Conservation (phyloP, 2,888 invertebrate genomes). For the Meganola albula region DNA sequence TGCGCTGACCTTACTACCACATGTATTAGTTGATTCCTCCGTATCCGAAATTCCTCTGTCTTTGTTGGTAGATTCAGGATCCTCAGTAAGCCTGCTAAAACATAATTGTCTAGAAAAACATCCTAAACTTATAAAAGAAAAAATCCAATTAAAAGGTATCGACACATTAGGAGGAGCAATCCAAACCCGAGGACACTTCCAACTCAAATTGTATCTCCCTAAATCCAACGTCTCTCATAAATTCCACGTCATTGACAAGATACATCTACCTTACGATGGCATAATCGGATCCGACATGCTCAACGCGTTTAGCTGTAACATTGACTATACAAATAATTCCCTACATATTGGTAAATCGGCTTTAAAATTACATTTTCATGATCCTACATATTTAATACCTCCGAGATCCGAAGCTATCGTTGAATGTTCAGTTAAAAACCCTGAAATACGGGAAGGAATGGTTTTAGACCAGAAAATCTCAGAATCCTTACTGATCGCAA, state of each 20-base stretch:
- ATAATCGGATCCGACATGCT: constrained; percentile 21
- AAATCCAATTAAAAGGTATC: background rate
- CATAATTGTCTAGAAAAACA: background rate
- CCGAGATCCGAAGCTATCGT: constrained; percentile 21
- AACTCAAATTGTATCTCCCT: constrained; percentile 7
- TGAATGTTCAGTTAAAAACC: constrained; percentile 25
- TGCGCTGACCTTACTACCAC: constrained; percentile 17
- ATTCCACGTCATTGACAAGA: constrained; percentile 16
- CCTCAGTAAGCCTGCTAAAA: constrained; percentile 16
- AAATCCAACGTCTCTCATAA: background rate
- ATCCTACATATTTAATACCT: constrained; percentile 17
- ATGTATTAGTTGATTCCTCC: constrained; percentile 13
- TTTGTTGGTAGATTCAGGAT: constrained; percentile 20
- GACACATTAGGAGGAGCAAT: constrained; percentile 2
- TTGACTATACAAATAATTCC: constrained; percentile 14
- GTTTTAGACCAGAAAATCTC: constrained; percentile 1
- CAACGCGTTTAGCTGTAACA: constrained; percentile 7
- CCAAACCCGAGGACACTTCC: constrained; percentile 15
- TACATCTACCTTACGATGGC: constrained; percentile 22
- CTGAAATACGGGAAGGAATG: constrained; percentile 18
- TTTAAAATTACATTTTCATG: constrained; percentile 9
- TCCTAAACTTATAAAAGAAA: background rate
- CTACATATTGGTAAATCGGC: constrained; percentile 1
- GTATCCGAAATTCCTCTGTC: constrained; percentile 17
- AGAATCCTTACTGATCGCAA: constrained; percentile 12